Percentiles rank a stretch among this genome's conserved stretches.
Evolutionary conservation across 2,888 invertebrate species (phyloP).

Genomic region (Pollenia amentaria): DNA sequence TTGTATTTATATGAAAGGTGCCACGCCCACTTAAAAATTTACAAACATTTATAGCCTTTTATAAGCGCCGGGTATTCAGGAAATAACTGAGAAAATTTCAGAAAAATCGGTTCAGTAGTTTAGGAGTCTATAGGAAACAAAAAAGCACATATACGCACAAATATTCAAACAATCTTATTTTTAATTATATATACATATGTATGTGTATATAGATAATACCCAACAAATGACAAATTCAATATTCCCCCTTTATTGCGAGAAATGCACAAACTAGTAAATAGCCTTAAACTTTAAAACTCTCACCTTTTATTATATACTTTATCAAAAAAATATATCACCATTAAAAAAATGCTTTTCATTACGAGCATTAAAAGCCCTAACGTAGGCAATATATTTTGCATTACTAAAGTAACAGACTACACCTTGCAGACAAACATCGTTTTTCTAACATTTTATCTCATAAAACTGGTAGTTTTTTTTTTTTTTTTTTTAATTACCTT

Average conservation of each 20-base stretch:
- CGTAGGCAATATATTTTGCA: conserved; percentile 4
- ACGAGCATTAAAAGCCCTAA: background rate
- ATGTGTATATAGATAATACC: too few relatives aligned
- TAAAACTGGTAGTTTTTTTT: background rate
- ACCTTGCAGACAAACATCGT: conserved; percentile 7
- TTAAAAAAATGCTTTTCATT: conserved; percentile 9
- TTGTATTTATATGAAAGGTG: too few relatives aligned
- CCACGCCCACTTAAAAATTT: too few relatives aligned
- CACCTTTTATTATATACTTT: background rate
- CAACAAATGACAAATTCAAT: too few relatives aligned
- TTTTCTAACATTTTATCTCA: background rate
- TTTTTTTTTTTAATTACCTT: conserved; percentile 19
- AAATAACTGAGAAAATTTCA: too few relatives aligned
- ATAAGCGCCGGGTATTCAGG: too few relatives aligned
- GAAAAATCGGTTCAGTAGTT: too few relatives aligned
- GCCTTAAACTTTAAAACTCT: conserved; percentile 27
- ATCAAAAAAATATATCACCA: background rate
- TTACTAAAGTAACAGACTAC: conserved; percentile 23
- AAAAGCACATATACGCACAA: too few relatives aligned
- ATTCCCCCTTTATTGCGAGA: background rate
- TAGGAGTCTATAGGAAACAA: too few relatives aligned
- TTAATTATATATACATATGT: too few relatives aligned
- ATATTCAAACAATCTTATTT: too few relatives aligned
- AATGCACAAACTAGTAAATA: conserved; percentile 1
- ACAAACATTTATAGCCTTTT: too few relatives aligned